phyloP scores from a whole-genome alignment of 2,888 invertebrate species.

The Autographa pulchrina region DNA sequence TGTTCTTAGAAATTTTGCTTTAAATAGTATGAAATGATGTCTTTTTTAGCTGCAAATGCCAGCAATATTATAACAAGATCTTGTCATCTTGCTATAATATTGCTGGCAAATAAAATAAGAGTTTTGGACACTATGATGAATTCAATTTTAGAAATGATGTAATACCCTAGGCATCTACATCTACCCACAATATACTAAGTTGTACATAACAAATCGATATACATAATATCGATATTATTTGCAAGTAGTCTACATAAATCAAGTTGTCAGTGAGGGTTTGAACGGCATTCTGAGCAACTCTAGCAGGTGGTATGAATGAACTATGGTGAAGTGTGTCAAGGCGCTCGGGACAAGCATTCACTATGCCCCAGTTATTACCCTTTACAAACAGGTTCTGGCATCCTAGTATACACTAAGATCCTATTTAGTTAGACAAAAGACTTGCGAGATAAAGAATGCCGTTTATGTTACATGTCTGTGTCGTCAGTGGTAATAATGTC shows the following conservation, averaged over 20 bases:
- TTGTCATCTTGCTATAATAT: no score
- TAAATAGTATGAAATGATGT: neutral
- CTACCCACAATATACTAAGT: neutral
- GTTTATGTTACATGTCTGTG: neutral
- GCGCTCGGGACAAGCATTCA: constrained; percentile 76
- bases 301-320: constrained; percentile 55
- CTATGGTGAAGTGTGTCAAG: constrained; percentile 75
- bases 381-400: constrained; percentile 32
- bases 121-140: no score
- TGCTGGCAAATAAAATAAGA: no score
- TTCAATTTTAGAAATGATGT: no score
- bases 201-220: neutral
- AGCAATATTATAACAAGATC: no score
- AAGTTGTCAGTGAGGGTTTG: constrained; percentile 30
- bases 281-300: constrained; percentile 15
- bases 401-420: neutral
- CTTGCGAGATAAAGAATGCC: neutral
- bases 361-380: constrained; percentile 53
- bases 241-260: constrained; percentile 25
- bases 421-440: neutral
- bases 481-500: neutral
- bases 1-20: neutral
- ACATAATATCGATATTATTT: neutral
- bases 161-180: no score
- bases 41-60: neutral